phyloP scores from a whole-genome alignment of 1,140 invertebrate genomes.

The Bemisia tabaci region DNA sequence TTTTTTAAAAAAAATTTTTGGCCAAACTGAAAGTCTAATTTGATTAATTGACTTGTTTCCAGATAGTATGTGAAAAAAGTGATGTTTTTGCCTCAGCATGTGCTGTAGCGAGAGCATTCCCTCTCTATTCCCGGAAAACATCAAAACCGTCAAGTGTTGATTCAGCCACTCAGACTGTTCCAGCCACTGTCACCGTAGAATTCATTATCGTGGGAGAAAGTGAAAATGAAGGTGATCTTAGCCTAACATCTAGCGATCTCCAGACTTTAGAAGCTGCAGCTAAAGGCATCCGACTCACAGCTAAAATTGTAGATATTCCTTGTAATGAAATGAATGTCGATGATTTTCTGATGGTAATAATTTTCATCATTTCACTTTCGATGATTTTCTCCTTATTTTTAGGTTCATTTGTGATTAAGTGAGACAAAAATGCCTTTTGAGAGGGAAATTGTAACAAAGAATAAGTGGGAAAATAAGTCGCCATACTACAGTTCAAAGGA shows the following conservation, averaged over 20 bases:
- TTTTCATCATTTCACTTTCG: slow-evolving; percentile 2
- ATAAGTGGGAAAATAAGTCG: neutral
- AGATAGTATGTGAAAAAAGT: slow-evolving; percentile 63
- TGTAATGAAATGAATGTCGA: slow-evolving; percentile 75
- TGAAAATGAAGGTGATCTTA: slow-evolving; percentile 26
- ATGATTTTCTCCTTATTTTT: slow-evolving; percentile 1
- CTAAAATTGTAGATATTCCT: slow-evolving; percentile 68
- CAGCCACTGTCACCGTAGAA: slow-evolving; percentile 39
- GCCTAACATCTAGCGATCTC: slow-evolving; percentile 30
- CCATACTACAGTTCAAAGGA: no score
- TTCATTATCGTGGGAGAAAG: slow-evolving; percentile 41
- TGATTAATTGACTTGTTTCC: no score
- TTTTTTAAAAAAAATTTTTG: no score
- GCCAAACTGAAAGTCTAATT: no score
- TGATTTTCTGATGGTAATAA: slow-evolving; percentile 56
- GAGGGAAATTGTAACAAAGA: slow-evolving; percentile 9
- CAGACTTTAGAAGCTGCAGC: slow-evolving; percentile 43
- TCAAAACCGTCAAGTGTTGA: slow-evolving; percentile 10
- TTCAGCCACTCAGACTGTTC: slow-evolving; percentile 12
- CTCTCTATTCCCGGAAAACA: slow-evolving; percentile 54
- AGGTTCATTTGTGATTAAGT: neutral
- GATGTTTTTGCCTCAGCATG: slow-evolving; percentile 63
- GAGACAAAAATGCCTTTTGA: neutral
- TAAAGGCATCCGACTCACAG: slow-evolving; percentile 51
- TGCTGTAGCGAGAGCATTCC: slow-evolving; percentile 65